These are phyloP conservation scores for Mesocricetus auratus DNA, from an alignment of 2,113 vertebrate genomes.

Conservation along the genomic window DNA sequence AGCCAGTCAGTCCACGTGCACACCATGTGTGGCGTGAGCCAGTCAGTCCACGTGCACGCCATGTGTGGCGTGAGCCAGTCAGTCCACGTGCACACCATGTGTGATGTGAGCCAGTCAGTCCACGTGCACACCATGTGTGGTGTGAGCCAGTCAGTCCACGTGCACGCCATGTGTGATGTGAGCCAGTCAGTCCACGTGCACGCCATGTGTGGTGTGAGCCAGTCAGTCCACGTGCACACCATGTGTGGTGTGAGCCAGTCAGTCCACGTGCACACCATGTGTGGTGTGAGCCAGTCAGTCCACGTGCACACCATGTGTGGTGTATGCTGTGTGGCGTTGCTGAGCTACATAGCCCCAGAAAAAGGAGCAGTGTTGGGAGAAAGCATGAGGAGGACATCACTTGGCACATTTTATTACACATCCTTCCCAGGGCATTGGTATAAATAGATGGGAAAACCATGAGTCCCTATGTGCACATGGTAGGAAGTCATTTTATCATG, in stretches of 20 bases:
- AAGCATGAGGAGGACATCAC: background rate
- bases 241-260: background rate
- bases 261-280: background rate
- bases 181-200: background rate
- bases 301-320: background rate
- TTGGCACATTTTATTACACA: background rate
- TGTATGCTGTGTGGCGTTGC: background rate
- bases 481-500: background rate
- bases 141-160: too few species aligned
- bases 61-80: background rate
- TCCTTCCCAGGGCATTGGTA: background rate
- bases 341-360: background rate
- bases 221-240: background rate
- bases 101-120: too few species aligned
- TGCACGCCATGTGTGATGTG: background rate
- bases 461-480: background rate
- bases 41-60: too few species aligned
- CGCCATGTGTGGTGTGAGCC: background rate
- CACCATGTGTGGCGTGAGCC: too few species aligned
- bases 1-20: background rate
- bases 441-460: background rate
- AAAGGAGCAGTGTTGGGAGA: background rate
- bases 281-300: background rate
- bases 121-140: background rate
- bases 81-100: background rate